Evolutionary conservation across 2,888 invertebrate genomes (phyloP).

Genomic region (Drosophila diplacantha): DNA sequence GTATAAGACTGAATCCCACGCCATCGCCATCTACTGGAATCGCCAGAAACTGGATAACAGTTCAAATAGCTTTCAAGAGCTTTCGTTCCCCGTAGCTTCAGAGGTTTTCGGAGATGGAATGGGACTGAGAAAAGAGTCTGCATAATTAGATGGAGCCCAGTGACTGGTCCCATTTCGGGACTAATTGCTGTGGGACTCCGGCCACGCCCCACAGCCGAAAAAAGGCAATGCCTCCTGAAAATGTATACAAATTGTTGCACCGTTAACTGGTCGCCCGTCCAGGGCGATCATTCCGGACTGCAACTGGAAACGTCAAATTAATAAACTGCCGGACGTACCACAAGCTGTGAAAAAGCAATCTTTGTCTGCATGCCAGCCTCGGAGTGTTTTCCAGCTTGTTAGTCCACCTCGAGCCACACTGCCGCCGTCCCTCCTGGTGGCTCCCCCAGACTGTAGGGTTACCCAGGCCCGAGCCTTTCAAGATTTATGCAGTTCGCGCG

Average conservation of each 20-base stretch:
- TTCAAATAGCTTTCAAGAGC: slow-evolving; percentile 15
- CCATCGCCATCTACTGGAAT: slow-evolving; percentile 48
- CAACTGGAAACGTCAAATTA: slow-evolving; percentile 67
- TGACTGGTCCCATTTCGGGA: slow-evolving; percentile 7
- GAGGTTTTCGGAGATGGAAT: background rate
- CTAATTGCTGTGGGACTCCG: slow-evolving; percentile 51
- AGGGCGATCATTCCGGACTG: slow-evolving; percentile 29
- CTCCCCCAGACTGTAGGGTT: slow-evolving; percentile 12
- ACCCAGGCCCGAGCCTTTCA: slow-evolving; percentile 18
- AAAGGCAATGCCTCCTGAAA: slow-evolving; percentile 27
- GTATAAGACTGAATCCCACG: slow-evolving; percentile 49
- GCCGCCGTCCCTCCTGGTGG: slow-evolving; percentile 10
- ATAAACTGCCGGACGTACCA: slow-evolving; percentile 69
- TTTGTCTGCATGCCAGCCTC: slow-evolving; percentile 54
- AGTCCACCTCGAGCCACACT: slow-evolving; percentile 27
- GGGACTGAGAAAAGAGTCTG: background rate
- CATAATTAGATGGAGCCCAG: slow-evolving; percentile 28
- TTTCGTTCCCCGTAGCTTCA: background rate
- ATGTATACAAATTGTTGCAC: slow-evolving; percentile 64
- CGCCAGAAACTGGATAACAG: background rate
- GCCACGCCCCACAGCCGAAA: slow-evolving; percentile 34
- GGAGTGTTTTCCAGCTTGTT: slow-evolving; percentile 45
- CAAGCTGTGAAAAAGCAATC: slow-evolving; percentile 70
- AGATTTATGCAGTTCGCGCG: slow-evolving; percentile 68
- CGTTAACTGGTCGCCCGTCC: slow-evolving; percentile 32